Evolutionary conservation across 2,797 vertebrate species (phyloP).

Genomic region (Cossypha heuglini): DNA sequence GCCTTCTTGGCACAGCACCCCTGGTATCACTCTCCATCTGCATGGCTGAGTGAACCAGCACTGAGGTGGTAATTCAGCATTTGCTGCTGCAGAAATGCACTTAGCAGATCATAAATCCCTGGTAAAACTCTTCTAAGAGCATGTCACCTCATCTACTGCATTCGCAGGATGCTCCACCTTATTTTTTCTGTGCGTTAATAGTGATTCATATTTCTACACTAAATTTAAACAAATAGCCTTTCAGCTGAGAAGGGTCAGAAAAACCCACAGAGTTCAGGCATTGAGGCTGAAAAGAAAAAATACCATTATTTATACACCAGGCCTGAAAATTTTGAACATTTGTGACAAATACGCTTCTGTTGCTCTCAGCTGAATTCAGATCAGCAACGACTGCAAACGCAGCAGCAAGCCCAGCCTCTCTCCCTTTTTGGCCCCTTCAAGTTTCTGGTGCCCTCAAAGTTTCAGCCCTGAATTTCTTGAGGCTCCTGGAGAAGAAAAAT

Average conservation of each 20-base stretch:
- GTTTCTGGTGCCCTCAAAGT: not conserved
- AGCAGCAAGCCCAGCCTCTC: not conserved
- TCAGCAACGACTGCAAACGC: not conserved
- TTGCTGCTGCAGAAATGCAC: not conserved
- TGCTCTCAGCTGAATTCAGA: not conserved
- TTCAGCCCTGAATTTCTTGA: not conserved
- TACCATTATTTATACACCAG: not conserved
- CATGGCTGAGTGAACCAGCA: conserved; percentile 1
- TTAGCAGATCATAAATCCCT: conserved; percentile 40
- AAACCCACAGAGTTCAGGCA: not conserved
- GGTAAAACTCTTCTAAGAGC: not conserved
- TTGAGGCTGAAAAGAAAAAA: not conserved
- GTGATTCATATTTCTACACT: not conserved
- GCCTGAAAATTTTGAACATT: not conserved
- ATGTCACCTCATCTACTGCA: not conserved
- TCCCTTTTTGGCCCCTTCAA: not conserved
- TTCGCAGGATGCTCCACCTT: not conserved
- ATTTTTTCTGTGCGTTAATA: not conserved
- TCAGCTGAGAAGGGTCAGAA: not conserved
- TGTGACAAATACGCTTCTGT: not conserved
- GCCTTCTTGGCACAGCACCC: not conserved
- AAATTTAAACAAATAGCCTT: conserved; percentile 32
- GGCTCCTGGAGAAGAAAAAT: not conserved
- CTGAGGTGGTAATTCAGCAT: conserved; percentile 30
- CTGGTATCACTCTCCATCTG: not conserved